Conservation (phyloP, 2,888 invertebrate species). For the Laothoe populi region DNA sequence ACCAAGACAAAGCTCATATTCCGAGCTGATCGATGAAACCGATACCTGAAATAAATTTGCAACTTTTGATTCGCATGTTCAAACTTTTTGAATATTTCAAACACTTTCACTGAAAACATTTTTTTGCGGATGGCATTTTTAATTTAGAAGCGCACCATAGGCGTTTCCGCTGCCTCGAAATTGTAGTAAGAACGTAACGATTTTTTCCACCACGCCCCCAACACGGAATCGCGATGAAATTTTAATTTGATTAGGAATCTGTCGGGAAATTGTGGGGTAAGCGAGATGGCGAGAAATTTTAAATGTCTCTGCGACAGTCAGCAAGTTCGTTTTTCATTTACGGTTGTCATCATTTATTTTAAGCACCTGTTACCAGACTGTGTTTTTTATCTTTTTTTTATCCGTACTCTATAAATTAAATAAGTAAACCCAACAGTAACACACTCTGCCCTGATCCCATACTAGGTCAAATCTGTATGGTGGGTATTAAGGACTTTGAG, state of each 20-base stretch:
- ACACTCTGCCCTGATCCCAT: too few species aligned
- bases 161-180: constrained; percentile 28
- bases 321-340: neutral
- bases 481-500: too few species aligned
- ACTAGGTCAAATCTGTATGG: too few species aligned
- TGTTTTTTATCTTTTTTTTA: constrained; percentile 6
- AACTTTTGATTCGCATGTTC: constrained; percentile 8
- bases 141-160: constrained; percentile 35
- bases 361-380: neutral
- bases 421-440: too few species aligned
- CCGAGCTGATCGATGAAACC: constrained; percentile 2
- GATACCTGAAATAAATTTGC: constrained; percentile 12
- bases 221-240: constrained; percentile 54
- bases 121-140: constrained; percentile 37
- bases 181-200: constrained; percentile 33
- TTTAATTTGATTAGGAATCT: constrained; percentile 64
- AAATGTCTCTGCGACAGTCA: constrained; percentile 33
- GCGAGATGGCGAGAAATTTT: constrained; percentile 44
- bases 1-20: neutral
- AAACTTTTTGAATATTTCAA: constrained; percentile 18
- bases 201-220: constrained; percentile 40
- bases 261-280: constrained; percentile 48
- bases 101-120: constrained; percentile 26
- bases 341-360: constrained; percentile 9
- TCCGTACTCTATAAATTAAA: too few species aligned